phyloP scores from a whole-genome alignment of 2,113 vertebrate species.

The Cyanoderma ruficeps region DNA sequence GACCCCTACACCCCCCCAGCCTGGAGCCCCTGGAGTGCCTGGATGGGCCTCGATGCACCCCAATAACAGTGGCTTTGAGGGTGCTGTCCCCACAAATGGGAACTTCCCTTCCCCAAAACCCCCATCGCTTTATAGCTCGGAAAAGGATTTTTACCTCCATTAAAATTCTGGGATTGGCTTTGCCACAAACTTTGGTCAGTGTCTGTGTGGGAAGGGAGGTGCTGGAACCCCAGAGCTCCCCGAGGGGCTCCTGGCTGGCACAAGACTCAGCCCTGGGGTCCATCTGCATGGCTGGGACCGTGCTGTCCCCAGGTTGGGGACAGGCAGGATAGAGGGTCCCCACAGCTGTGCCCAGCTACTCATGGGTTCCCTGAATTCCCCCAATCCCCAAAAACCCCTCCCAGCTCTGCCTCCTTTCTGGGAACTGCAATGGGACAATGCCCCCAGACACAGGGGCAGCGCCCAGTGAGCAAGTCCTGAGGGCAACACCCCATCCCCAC shows the following conservation, averaged over 20 bases:
- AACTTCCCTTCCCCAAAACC: too few species aligned
- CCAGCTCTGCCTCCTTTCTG: neutral
- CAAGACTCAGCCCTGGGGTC: rapidly evolving
- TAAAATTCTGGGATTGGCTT: neutral
- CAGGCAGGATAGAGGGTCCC: neutral
- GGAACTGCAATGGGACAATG: rapidly evolving
- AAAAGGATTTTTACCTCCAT: neutral
- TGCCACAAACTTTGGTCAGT: rapidly evolving
- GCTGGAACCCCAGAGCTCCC: neutral
- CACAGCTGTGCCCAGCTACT: neutral
- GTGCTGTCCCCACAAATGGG: rapidly evolving
- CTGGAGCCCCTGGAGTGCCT: slow-evolving; percentile 53
- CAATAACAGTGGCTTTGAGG: rapidly evolving
- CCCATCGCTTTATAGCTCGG: neutral
- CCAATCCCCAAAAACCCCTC: neutral
- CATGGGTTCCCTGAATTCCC: rapidly evolving
- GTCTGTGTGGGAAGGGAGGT: neutral
- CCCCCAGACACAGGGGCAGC: neutral
- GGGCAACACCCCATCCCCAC: neutral
- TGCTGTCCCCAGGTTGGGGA: neutral
- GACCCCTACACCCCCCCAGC: neutral
- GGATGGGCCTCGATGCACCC: neutral
- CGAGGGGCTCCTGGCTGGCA: rapidly evolving
- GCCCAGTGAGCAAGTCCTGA: too few species aligned
- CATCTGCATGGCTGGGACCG: neutral